Conservation (phyloP, 2,888 invertebrate species). For the Plagodis pulveraria region DNA sequence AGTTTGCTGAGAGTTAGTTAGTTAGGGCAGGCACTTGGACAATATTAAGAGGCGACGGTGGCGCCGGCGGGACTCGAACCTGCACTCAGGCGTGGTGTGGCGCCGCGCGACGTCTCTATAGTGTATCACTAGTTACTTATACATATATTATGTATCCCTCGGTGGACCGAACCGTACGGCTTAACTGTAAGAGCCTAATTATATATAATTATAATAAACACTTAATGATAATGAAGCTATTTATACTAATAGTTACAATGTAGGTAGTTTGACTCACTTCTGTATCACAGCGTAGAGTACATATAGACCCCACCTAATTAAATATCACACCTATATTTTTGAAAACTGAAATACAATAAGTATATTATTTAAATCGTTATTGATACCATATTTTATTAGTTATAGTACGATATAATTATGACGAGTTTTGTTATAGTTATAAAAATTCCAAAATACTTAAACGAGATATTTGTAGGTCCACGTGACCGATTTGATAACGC, state of each 20-base stretch:
- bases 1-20: constrained; percentile 69
- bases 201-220: constrained; percentile 51
- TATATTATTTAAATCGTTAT: constrained; percentile 31
- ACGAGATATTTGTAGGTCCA: constrained; percentile 6
- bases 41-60: constrained; percentile 49
- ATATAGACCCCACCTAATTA: constrained; percentile 7
- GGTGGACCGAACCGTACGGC: constrained; percentile 40
- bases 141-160: neutral
- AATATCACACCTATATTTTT: constrained; percentile 15
- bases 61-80: neutral
- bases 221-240: constrained; percentile 58
- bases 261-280: constrained; percentile 52
- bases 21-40: constrained; percentile 54
- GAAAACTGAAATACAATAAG: constrained; percentile 10
- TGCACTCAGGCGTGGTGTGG: neutral
- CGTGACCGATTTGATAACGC: constrained; percentile 17
- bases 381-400: constrained; percentile 26
- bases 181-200: constrained; percentile 60
- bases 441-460: constrained; percentile 5
- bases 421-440: constrained; percentile 9
- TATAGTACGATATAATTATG: neutral
- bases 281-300: constrained; percentile 40
- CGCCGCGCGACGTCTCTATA: neutral
- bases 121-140: neutral
- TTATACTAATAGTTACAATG: constrained; percentile 53